Conservation (phyloP, 1,140 invertebrate species). For the Leptinotarsa defecta region DNA sequence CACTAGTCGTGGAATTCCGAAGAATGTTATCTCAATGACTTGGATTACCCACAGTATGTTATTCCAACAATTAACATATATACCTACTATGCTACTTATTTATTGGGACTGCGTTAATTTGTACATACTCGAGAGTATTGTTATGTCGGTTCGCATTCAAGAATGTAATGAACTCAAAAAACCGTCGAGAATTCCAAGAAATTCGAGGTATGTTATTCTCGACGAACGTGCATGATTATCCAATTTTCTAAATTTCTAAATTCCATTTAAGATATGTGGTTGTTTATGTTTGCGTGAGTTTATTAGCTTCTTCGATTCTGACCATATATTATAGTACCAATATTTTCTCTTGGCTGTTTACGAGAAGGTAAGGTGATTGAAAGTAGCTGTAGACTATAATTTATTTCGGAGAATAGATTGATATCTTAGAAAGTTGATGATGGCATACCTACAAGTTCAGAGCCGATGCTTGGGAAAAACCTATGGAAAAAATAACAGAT, state of each 20-base stretch:
- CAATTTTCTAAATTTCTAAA: constrained; percentile 26
- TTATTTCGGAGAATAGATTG: not conserved
- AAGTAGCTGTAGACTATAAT: not conserved
- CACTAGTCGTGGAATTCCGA: not conserved
- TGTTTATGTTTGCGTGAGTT: constrained; percentile 1
- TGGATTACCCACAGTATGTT: not conserved
- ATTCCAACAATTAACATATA: not conserved
- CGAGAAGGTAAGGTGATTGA: not conserved
- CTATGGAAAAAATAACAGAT: too few species aligned
- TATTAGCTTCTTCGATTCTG: constrained; percentile 3
- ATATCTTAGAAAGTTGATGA: too few species aligned
- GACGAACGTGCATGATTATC: constrained; percentile 19
- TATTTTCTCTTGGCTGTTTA: not conserved
- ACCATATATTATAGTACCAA: not conserved
- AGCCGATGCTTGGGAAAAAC: too few species aligned
- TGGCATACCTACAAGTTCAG: too few species aligned
- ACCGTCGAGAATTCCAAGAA: constrained; percentile 10
- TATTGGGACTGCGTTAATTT: constrained; percentile 1
- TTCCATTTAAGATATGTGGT: constrained; percentile 14
- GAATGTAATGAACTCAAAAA: constrained; percentile 19
- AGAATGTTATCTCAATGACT: not conserved
- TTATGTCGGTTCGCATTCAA: constrained; percentile 13
- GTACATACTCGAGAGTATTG: not conserved
- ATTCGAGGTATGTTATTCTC: constrained; percentile 18
- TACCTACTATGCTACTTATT: constrained; percentile 6